Base-by-base conservation (phyloP, 2,888 invertebrate genomes). In the Heliconius aoede region DNA sequence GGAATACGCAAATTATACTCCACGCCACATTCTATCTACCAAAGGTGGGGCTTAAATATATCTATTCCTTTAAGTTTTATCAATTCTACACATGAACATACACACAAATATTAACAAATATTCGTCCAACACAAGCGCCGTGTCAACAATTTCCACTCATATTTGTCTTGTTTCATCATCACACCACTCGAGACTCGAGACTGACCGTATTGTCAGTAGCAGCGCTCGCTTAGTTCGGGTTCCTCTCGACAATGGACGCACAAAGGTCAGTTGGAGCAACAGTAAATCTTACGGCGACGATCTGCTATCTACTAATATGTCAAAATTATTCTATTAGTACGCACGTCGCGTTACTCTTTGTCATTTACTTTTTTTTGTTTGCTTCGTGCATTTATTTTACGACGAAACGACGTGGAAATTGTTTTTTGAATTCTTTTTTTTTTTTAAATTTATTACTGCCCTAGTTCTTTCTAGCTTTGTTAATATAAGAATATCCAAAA, bases 201-300 rank as follows among this genome's bases (percentile, higher is more conserved):
- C 55, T 55, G n/a, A n/a, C 55, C 55, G 55, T n/a, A 55, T n/a
- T 46, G 18, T 55, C 55, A 55, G 55, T 55, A 55, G 55, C 55
- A n/a, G 86, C 83, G 86, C 87, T 87, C 91, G 90, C 92, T 91
- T 92, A 91, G 92, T 92, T 90, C 88, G 91, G 90, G 91, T 92
- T 91, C 89, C 86, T 86, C 84, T 71, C 83, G 80, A 93, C 92
- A 93, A 93, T 88, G 83, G 88, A 80, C 78, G 79, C 81, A 93
- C 93, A 93, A 93, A 87, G 87, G 85, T 84, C 84, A 87, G 93
- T 93, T 93, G 93, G 91, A 92, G 91, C 93, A 94, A 94, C 94
- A 93, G 90, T 90, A 87, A 88, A 89, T 89, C 89, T 90, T 86
- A 69, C 92, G 92, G 93, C 93, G 93, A 90, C 93, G 88, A 55